These are phyloP conservation scores for Dolomedes plantarius DNA, from an alignment of 2,888 invertebrate genomes.

Conservation along the genomic window DNA sequence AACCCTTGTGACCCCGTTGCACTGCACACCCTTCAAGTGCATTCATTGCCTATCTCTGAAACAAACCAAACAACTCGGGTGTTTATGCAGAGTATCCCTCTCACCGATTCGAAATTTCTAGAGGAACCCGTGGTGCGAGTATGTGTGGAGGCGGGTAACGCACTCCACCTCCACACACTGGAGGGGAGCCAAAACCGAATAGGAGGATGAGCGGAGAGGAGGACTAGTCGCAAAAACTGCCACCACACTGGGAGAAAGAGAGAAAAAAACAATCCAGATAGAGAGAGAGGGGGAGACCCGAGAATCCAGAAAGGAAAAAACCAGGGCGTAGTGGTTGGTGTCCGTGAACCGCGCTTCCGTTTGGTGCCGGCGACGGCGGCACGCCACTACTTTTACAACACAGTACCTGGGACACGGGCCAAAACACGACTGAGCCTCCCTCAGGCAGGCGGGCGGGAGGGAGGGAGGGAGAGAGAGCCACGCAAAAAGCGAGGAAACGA, in stretches of 20 bases:
- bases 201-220: neutral
- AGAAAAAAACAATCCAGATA: neutral
- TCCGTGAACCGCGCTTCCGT: constrained; percentile 66
- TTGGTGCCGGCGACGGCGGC: constrained; percentile 19
- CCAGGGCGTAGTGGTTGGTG: constrained; percentile 33
- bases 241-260: neutral
- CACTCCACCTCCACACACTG: constrained; percentile 11
- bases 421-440: constrained; percentile 29
- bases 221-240: neutral
- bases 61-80: too few species aligned
- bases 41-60: too few species aligned
- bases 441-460: neutral
- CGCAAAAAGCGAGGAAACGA: neutral
- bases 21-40: too few species aligned
- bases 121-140: neutral
- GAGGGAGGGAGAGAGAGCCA: neutral
- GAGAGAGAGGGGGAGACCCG: too few species aligned
- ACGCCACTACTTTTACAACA: constrained; percentile 60
- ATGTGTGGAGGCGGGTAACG: neutral
- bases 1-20: too few species aligned
- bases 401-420: constrained; percentile 25
- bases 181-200: neutral
- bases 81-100: too few species aligned
- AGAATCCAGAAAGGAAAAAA: neutral
- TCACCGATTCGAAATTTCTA: neutral